A percentile compares a stretch with the other conserved stretches of the same genome.
These are phyloP conservation scores for Pogoniulus pusillus DNA, from an alignment of 2,797 vertebrate species.

Conservation along the genomic window DNA sequence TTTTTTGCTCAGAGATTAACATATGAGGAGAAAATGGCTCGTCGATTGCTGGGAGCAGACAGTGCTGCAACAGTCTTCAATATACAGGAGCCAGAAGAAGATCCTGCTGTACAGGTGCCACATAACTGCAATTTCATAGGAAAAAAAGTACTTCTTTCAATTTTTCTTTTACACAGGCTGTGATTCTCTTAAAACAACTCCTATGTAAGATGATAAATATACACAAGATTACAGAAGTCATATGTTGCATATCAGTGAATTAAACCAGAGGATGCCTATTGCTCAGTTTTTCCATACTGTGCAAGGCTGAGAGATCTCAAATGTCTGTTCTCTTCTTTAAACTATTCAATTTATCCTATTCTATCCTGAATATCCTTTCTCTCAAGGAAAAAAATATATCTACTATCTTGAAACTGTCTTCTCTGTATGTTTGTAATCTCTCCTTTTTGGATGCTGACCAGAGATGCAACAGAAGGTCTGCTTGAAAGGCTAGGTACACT, in stretches of 20 bases:
- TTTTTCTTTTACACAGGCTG: neutral
- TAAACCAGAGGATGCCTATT: neutral
- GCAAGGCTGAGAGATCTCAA: conserved; percentile 5
- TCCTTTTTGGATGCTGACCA: conserved; percentile 8
- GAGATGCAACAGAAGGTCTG: neutral
- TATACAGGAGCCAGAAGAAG: conserved; percentile 90
- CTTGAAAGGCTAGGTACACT: neutral
- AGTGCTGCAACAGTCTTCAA: conserved; percentile 93
- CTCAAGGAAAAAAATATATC: conserved; percentile 18
- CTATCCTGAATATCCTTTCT: conserved; percentile 30
- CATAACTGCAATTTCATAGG: neutral
- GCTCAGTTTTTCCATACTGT: conserved; percentile 36
- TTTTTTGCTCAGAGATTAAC: conserved; percentile 89
- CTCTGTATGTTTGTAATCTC: conserved; percentile 6
- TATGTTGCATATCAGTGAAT: neutral
- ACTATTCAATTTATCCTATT: neutral
- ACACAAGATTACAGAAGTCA: conserved; percentile 1
- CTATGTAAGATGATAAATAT: neutral
- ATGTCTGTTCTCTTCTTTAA: conserved; percentile 38
- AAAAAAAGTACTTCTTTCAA: neutral
- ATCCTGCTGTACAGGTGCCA: conserved; percentile 84
- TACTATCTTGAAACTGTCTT: conserved; percentile 28
- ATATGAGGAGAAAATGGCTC: conserved; percentile 99
- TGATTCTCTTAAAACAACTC: neutral
- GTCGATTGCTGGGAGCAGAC: conserved; percentile 93